These are phyloP conservation scores for Heliconius hewitsoni DNA, from an alignment of 1,140 invertebrate genomes.

Conservation along the genomic window DNA sequence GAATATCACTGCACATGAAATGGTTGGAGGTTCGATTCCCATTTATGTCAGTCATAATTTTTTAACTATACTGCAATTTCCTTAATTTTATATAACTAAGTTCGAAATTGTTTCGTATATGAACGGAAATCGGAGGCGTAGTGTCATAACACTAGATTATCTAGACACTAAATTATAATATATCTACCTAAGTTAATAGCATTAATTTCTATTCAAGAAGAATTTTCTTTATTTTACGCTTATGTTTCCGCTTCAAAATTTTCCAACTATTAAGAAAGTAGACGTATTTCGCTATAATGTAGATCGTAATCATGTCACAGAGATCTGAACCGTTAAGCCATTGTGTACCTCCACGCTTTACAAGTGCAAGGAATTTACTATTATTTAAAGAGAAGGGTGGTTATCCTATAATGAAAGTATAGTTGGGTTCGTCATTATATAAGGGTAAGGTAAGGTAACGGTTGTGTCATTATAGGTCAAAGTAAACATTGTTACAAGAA, in stretches of 20 bases:
- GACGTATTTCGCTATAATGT: not conserved
- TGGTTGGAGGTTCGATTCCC: too few species aligned
- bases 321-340: conserved; percentile 28
- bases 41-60: too few species aligned
- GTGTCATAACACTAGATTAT: too few species aligned
- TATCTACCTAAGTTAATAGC: not conserved
- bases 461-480: not conserved
- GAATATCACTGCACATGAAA: too few species aligned
- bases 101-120: too few species aligned
- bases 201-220: not conserved
- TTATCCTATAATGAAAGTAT: not conserved
- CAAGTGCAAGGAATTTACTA: conserved; percentile 30
- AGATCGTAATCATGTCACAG: conserved; percentile 26
- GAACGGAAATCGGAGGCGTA: too few species aligned
- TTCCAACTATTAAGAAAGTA: not conserved
- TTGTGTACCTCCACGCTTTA: conserved; percentile 27
- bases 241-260: not conserved
- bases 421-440: not conserved
- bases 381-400: conserved; percentile 23
- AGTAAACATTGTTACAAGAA: not conserved
- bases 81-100: too few species aligned
- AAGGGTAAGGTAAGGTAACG: not conserved
- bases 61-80: too few species aligned
- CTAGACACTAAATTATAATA: not conserved
- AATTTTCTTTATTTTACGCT: not conserved